phyloP scores from a whole-genome alignment of 2,797 vertebrate genomes.

The Myoxocephalus aenaeus region DNA sequence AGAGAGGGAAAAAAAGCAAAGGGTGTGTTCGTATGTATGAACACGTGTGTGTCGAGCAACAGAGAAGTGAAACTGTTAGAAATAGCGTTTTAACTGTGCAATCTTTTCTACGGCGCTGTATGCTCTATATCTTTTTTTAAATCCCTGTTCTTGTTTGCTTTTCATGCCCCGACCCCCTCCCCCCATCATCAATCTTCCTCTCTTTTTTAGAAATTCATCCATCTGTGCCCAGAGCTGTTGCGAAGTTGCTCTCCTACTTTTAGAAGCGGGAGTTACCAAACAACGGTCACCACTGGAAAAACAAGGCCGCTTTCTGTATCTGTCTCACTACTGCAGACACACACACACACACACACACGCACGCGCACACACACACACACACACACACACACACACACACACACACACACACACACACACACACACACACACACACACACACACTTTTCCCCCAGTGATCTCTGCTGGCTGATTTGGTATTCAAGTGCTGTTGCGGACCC shows the following conservation, averaged over 20 bases:
- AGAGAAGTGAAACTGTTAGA: conserved; percentile 80
- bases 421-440: too few relatives aligned
- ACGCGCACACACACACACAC: conserved; percentile 17
- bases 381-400: conserved; percentile 23
- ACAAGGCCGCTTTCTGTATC: conserved; percentile 54
- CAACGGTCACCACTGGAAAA: conserved; percentile 72
- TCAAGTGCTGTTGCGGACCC: conserved; percentile 75
- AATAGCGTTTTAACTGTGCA: conserved; percentile 73
- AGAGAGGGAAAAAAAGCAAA: conserved; percentile 5
- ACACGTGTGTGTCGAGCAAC: conserved; percentile 43
- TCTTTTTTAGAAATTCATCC: conserved; percentile 64
- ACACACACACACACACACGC: conserved; percentile 17
- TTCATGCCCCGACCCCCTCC: conserved; percentile 1
- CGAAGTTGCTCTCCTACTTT: conserved; percentile 73
- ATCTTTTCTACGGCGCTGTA: conserved; percentile 11
- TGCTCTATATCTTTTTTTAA: conserved; percentile 72
- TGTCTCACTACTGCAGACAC: conserved; percentile 33
- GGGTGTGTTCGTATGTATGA: conserved; percentile 31
- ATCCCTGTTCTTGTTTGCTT: conserved; percentile 55
- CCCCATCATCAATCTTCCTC: conserved; percentile 57
- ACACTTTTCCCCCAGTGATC: conserved; percentile 73
- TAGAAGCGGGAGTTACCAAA: conserved; percentile 70
- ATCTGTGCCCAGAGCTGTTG: conserved; percentile 68
- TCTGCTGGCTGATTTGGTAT: conserved; percentile 79
- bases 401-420: conserved; percentile 31